Evolutionary conservation across 1,140 invertebrate species (phyloP), one percentile per base, ranked within the genome.

Genomic region (Thrips palmi): DNA sequence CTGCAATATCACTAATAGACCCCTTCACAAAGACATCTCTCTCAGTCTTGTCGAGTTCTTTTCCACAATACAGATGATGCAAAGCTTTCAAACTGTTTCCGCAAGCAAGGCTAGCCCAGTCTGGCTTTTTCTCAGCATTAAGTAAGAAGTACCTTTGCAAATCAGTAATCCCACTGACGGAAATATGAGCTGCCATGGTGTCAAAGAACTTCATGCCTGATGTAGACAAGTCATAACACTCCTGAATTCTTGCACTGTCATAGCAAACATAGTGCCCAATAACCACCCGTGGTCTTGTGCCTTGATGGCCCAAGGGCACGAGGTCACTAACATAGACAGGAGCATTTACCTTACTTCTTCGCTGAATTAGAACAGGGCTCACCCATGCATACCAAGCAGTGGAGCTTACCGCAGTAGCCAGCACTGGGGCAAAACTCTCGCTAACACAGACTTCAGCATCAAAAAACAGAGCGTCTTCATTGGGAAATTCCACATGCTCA

Each of bases 241-340:
- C 93, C 51, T 79, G 84, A 32, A 97, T 72, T 51, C 82, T 74
- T 0, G 82, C 71, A 50, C 94, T 62, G 62, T 98, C 96, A 63
- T 77, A 98, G 2, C 85, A 82, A 0, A 98, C 91, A 70, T 98
- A 97, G 53, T 99, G 96, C 0, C 94, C 93, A 25, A 98, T 67
- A 11, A 97, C 62, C 22, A 98, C 59, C 47, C 79, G 74, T 17
- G 72, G 67, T 45, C 58, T 62, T 35, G 57, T 56, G 7, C 68
- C n/a, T n/a, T n/a, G n/a, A n/a, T n/a, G 57, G 42, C 53, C 60
- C 4, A 70, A 52, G n/a, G n/a, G n/a, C n/a, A n/a, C n/a, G n/a
- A n/a, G n/a, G n/a, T n/a, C n/a, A n/a, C n/a, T n/a, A n/a, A n/a
- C n/a, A n/a, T n/a, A n/a, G n/a, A 46, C 62, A 57, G 17, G 52